Base-by-base conservation (phyloP, 53 echinoderm and acorn worm genomes). In the Astropecten irregularis region DNA sequence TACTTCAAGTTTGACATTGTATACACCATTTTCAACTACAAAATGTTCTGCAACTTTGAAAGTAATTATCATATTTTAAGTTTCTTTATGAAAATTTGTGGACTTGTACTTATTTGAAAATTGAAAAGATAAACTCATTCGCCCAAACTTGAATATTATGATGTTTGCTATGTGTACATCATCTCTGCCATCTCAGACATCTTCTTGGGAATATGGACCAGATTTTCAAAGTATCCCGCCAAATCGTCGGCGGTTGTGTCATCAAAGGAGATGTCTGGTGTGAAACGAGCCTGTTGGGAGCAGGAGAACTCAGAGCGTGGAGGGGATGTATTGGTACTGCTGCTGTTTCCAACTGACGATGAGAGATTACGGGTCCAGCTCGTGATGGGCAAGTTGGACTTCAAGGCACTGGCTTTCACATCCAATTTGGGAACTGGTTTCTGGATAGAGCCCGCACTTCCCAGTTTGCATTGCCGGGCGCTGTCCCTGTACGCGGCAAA, bases 151-250 rank as follows among this genome's bases (percentile, higher is more conserved):
- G n/a, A n/a, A n/a, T n/a, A n/a, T n/a, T n/a, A n/a, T n/a, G 42
- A 42, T 11, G 42, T 6, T 6, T 38, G 48, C 66, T 85, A 93
- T 68, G 97, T 97, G 51, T 97, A 97, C 97, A 97, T 97, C 97
- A 97, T 97, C 65, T 97, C 97, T 9, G 97, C 97, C 97, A 97
- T 97, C 25, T 87, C 85, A 0, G 97, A 97, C 97, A 97, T 97
- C 53, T 97, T 97, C 49, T 92, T 89, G 1, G 97, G 97, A 61
- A 97, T 97, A 77, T 97, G 92, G 14, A 97, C 94, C 35, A 97
- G 59, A 70, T 95, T 90, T 31, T 97, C 97, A 92, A 97, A 97
- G 86, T 97, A 97, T 2, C 97, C 97, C 9, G 97, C 97, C 34
- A 97, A 71, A 47, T 97, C 97, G 25, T 97, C 94, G 18, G 94